phyloP scores from a whole-genome alignment of 92 coral and sea anemone species.

The Nematostella vectensis region DNA sequence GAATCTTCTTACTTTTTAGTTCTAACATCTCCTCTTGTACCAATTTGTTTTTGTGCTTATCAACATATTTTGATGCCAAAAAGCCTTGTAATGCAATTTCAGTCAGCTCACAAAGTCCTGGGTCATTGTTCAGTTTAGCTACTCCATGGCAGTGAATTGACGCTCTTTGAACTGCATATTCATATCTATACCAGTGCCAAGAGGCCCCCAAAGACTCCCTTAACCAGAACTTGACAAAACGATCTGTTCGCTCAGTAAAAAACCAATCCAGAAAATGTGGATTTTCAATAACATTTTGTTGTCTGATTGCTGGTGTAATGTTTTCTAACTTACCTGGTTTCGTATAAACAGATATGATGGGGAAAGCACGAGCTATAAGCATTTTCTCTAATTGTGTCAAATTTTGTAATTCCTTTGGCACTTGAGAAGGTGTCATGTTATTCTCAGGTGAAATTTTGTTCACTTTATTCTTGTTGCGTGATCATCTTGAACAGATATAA shows the following conservation, averaged over 20 bases:
- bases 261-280: slow-evolving; percentile 54
- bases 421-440: slow-evolving; percentile 47
- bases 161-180: slow-evolving; percentile 44
- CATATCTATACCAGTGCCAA: slow-evolving; percentile 58
- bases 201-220: slow-evolving; percentile 39
- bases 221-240: slow-evolving; percentile 49
- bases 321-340: slow-evolving; percentile 49
- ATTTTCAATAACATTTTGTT: slow-evolving; percentile 43
- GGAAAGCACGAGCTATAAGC: slow-evolving; percentile 67
- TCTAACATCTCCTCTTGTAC: slow-evolving; percentile 14
- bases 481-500: slow-evolving; percentile 12
- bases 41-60: slow-evolving; percentile 10
- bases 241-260: slow-evolving; percentile 56
- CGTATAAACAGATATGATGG: slow-evolving; percentile 55
- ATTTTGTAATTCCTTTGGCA: slow-evolving; percentile 60
- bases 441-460: slow-evolving; percentile 62
- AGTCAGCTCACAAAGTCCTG: slow-evolving; percentile 47
- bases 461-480: slow-evolving; percentile 32
- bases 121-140: slow-evolving; percentile 55
- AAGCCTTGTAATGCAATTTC: slow-evolving; percentile 32
- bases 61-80: slow-evolving; percentile 31
- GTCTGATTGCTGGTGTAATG: slow-evolving; percentile 19
- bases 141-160: slow-evolving; percentile 62
- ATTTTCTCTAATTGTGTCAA: slow-evolving; percentile 68
- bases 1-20: slow-evolving; percentile 16